Evolutionary conservation across 1,140 invertebrate genomes (phyloP).

Genomic region (Calycopis cecrops): DNA sequence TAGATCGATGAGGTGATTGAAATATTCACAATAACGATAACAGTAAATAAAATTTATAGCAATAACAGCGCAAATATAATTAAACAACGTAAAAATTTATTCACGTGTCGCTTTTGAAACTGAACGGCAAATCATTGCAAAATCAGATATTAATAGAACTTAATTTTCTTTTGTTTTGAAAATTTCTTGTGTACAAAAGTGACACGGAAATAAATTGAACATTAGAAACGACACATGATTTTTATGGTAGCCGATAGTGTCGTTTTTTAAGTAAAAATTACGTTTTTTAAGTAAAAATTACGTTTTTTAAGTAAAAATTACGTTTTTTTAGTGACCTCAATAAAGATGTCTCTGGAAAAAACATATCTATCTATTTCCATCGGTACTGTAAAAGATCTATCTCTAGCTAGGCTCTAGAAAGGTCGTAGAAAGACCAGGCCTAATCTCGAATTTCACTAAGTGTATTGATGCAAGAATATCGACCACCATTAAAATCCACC

Average conservation of each 20-base stretch:
- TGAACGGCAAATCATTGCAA: not conserved
- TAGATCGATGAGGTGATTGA: slow-evolving; percentile 26
- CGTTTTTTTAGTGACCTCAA: not conserved
- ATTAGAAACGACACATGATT: slow-evolving; percentile 1
- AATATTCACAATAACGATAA: slow-evolving; percentile 31
- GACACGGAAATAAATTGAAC: too few species aligned
- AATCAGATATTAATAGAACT: not conserved
- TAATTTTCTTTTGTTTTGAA: too few species aligned
- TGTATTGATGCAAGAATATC: not conserved
- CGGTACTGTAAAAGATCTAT: too few species aligned
- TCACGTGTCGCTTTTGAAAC: not conserved
- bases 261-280: too few species aligned
- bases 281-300: too few species aligned
- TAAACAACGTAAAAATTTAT: not conserved
- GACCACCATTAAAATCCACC: not conserved
- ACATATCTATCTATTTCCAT: too few species aligned
- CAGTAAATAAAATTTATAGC: slow-evolving; percentile 37
- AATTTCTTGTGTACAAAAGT: too few species aligned
- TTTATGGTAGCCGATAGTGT: not conserved
- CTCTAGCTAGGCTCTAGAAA: too few species aligned
- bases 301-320: too few species aligned
- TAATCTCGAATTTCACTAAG: too few species aligned
- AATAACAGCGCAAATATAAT: slow-evolving; percentile 27
- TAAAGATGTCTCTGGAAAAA: too few species aligned
- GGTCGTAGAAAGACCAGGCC: too few species aligned